Percentiles rank a stretch among this genome's conserved stretches.
Evolutionary conservation across 2,888 invertebrate species (phyloP).

Genomic region (Gortyna flavago): DNA sequence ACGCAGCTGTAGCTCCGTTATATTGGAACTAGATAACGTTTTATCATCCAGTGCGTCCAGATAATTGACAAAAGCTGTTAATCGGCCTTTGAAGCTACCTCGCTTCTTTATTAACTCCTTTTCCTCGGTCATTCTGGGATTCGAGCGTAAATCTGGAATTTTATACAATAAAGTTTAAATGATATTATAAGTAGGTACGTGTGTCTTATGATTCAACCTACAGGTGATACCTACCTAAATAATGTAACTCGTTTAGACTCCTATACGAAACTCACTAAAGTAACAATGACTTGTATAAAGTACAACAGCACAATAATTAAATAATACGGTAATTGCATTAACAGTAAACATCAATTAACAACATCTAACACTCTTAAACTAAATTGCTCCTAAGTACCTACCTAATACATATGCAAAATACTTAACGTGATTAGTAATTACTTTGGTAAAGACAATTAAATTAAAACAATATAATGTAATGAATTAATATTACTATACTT

Average conservation of each 20-base stretch:
- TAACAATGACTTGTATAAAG: background rate
- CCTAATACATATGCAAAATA: too few relatives aligned
- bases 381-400: too few relatives aligned
- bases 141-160: constrained; percentile 2
- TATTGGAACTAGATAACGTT: background rate
- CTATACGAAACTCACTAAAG: background rate
- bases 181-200: too few relatives aligned
- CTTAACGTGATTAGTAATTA: too few relatives aligned
- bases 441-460: too few relatives aligned
- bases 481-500: too few relatives aligned
- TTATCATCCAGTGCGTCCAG: background rate
- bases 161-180: background rate
- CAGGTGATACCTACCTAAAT: too few relatives aligned
- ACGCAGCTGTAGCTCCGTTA: constrained; percentile 8
- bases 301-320: background rate
- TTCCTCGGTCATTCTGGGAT: constrained; percentile 2
- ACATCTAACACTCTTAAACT: background rate
- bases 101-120: constrained; percentile 8
- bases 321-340: background rate
- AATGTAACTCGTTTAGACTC: background rate
- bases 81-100: constrained; percentile 13
- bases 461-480: too few relatives aligned
- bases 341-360: too few relatives aligned
- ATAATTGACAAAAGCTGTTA: constrained; percentile 3
- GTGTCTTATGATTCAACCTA: too few relatives aligned